Conservation (phyloP, 2,113 vertebrate species). For the Acanthisitta chloris region DNA sequence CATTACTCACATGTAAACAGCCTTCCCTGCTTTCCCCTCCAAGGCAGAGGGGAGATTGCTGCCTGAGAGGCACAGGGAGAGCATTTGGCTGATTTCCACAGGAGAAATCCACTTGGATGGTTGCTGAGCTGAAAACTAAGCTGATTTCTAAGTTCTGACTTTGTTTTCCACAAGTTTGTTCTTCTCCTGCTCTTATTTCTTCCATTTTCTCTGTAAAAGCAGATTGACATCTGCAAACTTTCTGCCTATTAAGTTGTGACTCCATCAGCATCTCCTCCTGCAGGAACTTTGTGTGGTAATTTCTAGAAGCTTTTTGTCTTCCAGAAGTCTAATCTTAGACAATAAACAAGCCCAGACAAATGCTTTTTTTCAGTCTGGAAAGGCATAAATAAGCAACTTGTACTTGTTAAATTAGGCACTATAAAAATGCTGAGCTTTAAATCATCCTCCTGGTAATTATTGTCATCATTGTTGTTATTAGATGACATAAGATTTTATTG, state of each 20-base stretch:
- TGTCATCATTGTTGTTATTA: neutral
- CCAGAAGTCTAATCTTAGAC: neutral
- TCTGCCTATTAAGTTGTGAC: neutral
- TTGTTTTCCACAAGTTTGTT: neutral
- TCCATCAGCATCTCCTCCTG: neutral
- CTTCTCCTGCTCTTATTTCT: neutral
- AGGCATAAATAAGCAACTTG: slow-evolving; percentile 2
- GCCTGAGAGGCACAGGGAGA: neutral
- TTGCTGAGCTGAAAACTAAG: neutral
- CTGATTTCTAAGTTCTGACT: neutral
- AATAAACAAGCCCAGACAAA: neutral
- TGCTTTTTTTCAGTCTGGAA: neutral
- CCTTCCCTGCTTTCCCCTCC: neutral
- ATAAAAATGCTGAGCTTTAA: slow-evolving; percentile 1
- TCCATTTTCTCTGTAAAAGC: neutral
- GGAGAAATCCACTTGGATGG: neutral
- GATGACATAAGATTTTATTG: slow-evolving; percentile 58
- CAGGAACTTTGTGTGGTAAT: neutral
- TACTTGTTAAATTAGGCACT: slow-evolving; percentile 7
- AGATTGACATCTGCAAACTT: neutral
- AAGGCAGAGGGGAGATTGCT: neutral
- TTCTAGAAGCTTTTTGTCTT: neutral
- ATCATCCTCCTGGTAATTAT: slow-evolving; percentile 14
- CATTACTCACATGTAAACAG: neutral
- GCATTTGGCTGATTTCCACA: neutral